phyloP scores from a whole-genome alignment of 2,797 vertebrate species.

The Parotocinclus haroldoi region DNA sequence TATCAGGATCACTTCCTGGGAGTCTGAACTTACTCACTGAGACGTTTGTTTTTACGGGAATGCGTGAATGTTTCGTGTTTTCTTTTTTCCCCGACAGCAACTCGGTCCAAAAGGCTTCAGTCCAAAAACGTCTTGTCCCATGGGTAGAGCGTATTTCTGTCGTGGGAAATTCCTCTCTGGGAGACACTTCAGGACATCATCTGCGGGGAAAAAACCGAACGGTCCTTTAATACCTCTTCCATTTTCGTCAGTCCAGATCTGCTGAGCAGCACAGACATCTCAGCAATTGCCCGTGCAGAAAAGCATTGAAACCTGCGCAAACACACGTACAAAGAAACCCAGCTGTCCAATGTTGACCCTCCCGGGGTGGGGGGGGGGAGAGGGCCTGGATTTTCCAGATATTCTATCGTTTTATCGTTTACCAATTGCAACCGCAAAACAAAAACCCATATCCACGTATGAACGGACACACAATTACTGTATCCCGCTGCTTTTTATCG shows the following conservation, averaged over 20 bases:
- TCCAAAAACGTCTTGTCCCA: conserved; percentile 18
- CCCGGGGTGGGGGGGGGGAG: too few relatives aligned
- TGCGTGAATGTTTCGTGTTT: too few relatives aligned
- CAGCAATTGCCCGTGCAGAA: conserved; percentile 1
- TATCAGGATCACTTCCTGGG: too few relatives aligned
- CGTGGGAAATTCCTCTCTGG: conserved; percentile 9
- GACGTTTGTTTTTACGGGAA: conserved; percentile 6
- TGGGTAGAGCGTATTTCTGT: background rate
- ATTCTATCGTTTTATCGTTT: too few relatives aligned
- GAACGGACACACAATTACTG: too few relatives aligned
- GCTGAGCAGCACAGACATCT: conserved; percentile 17
- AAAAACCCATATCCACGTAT: too few relatives aligned
- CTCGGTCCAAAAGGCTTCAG: background rate
- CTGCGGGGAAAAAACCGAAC: background rate
- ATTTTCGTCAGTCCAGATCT: too few relatives aligned
- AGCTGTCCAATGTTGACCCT: conserved; percentile 34
- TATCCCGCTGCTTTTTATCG: too few relatives aligned
- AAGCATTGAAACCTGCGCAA: conserved; percentile 7
- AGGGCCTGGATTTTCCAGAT: too few relatives aligned
- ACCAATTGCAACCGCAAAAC: too few relatives aligned
- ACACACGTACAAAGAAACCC: conserved; percentile 17
- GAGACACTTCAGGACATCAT: conserved; percentile 1
- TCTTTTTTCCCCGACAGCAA: too few relatives aligned
- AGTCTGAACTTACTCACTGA: too few relatives aligned
- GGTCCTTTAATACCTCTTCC: background rate